Base-by-base conservation (phyloP, 2,888 invertebrate species). In the Spodoptera exigua region DNA sequence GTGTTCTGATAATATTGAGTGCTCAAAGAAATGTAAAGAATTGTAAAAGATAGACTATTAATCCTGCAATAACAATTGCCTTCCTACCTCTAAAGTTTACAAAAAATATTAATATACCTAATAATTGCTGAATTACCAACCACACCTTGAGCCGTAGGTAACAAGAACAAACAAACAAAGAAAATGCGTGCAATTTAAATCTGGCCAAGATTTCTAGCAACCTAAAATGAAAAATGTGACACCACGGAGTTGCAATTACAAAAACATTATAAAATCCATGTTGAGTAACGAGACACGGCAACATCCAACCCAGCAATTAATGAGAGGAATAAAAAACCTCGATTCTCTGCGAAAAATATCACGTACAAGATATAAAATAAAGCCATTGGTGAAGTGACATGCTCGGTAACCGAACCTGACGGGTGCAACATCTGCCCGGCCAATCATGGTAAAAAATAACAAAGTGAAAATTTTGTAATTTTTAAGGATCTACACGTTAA, bases 321-420 rank as follows among this genome's bases (percentile, higher is more conserved):
- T 64, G 69, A 77, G 64, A 74, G 61, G 55, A 76, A 57, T 73
- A 82, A 84, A 83, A 79, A 84, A 79, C 74, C 64, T 52, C 80
- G 78, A 21, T 77, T 78, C 80, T 60, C 78, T 73, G 84, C 80
- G 83, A 81, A 86, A 84, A 87, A 88, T 89, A 89, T 91, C 86
- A 81, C 84, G 79, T 78, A 86, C 82, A 84, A 82, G 85, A 85
- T 88, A 87, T 88, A 83, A 89, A 88, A 92, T 92, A 91, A 91
- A 92, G 92, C 89, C 82, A 85, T 90, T 82, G 81, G 77, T 79
- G 78, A 87, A 82, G 76, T 89, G 92, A 91, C 92, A 84, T 80
- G 82, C 79, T 61, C 70, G 77, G 88, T 91, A 90, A 93, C 91
- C 89, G 91, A 89, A 87, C 77, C 87, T 77, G 92, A 89, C 92